Evolutionary conservation across 2,888 invertebrate species (phyloP), one percentile per base, ranked within the genome.

Genomic region (Sinhomidia bicolor): DNA sequence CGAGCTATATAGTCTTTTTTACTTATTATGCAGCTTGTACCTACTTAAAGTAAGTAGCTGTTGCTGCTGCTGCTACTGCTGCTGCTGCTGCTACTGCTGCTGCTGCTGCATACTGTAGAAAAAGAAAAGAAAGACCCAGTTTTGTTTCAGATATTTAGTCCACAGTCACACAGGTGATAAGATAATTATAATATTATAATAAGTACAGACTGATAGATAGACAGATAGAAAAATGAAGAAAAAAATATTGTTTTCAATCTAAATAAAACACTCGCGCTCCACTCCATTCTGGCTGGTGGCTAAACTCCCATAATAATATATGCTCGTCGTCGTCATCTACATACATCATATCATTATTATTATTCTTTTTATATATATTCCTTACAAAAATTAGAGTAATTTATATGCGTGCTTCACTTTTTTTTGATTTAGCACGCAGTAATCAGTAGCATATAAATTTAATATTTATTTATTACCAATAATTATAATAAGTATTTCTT

Each of bases 61-160:
- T 41, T 7, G 10, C 41, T 5, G 41, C 41, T 7, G 41, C 51
- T 14, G 51, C n/a, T 4, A 23, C 23, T 23, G 23, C 60, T 5
- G 9, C 4, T 5, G 41, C 41, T 7, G 41, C 51, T 14, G 51
- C n/a, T 4, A 23, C 23, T 29, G 29, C 62, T 4, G n/a, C 10
- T 20, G 17, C n/a, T n/a, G n/a, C n/a, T n/a, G n/a, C n/a, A n/a
- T n/a, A n/a, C n/a, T n/a, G n/a, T n/a, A n/a, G n/a, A n/a, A n/a
- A n/a, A n/a, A n/a, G n/a, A n/a, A n/a, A n/a, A n/a, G 23, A 44
- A 71, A 71, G 71, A 71, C 71, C 71, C 23, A 71, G 71, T 71
- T 71, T 71, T 71, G 1, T 12, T 12, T 1, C 14, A 1, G 5
- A 41, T 41, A 41, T 71, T 41, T 41, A 71, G 71, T 71, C 44